Percentiles rank a stretch among this genome's conserved stretches.
phyloP scores from a whole-genome alignment of 2,797 vertebrate genomes.

The Eptatretus atami region DNA sequence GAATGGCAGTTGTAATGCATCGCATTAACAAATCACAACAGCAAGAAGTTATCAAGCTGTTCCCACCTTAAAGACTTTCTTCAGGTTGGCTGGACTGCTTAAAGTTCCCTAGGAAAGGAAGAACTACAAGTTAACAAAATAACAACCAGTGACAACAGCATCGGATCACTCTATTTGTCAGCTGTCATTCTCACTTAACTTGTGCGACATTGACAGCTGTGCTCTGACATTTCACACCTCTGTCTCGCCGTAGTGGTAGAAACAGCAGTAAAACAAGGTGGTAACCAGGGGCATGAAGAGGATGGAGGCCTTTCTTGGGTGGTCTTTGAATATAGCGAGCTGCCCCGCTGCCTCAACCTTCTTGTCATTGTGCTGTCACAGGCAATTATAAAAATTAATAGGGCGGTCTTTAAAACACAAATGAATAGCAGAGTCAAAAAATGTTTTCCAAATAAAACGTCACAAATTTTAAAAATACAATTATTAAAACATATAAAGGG shows the following conservation, averaged over 20 bases:
- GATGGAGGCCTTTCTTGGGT: conserved; percentile 56
- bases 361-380: conserved; percentile 28
- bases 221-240: conserved; percentile 21
- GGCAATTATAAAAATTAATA: no score
- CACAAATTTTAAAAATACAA: no score
- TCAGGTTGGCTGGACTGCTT: conserved; percentile 59
- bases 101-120: conserved; percentile 29
- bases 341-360: conserved; percentile 30
- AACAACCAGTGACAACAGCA: not conserved
- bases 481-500: no score
- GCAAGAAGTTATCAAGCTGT: conserved; percentile 8
- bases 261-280: conserved; percentile 68
- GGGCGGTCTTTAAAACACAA: no score
- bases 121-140: not conserved
- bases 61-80: conserved; percentile 62
- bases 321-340: conserved; percentile 42
- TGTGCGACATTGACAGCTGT: no score
- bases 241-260: conserved; percentile 56
- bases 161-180: not conserved
- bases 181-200: not conserved
- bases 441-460: no score
- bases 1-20: not conserved
- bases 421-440: no score
- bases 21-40: conserved; percentile 8
- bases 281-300: conserved; percentile 74